Conservation (phyloP, 2,797 vertebrate species). For the Chrosomus eos region DNA sequence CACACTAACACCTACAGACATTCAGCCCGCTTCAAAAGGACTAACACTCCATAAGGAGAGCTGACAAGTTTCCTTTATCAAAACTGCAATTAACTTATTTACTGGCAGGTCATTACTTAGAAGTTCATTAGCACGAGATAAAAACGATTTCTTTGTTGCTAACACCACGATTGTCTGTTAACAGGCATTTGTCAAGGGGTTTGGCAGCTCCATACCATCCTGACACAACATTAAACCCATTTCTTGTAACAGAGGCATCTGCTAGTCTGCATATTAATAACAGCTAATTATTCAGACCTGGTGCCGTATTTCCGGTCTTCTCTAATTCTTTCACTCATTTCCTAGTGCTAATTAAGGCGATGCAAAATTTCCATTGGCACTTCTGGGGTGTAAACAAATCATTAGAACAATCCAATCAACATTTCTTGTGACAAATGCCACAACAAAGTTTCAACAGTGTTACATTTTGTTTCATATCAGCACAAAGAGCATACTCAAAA, state of each 20-base stretch:
- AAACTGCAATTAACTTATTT: constrained; percentile 52
- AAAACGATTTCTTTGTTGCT: constrained; percentile 50
- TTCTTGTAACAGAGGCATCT: constrained; percentile 52
- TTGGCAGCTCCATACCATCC: constrained; percentile 56
- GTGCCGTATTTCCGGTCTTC: constrained; percentile 43
- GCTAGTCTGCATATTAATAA: constrained; percentile 57
- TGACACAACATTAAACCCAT: constrained; percentile 56
- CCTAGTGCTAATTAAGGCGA: constrained; percentile 34
- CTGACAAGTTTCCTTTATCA: constrained; percentile 42
- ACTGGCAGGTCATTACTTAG: constrained; percentile 52
- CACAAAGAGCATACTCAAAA: not conserved
- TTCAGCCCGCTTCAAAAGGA: not conserved
- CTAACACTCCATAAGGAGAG: constrained; percentile 33
- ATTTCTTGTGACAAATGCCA: constrained; percentile 17
- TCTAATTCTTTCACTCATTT: constrained; percentile 21
- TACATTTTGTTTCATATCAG: constrained; percentile 6
- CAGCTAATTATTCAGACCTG: constrained; percentile 56
- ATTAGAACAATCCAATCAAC: constrained; percentile 17
- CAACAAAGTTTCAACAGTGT: constrained; percentile 22
- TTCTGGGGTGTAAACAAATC: constrained; percentile 24
- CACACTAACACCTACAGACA: constrained; percentile 16
- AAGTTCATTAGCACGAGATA: constrained; percentile 55
- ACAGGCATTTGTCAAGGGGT: constrained; percentile 58
- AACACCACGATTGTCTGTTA: constrained; percentile 57
- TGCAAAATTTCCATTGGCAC: not conserved